Conservation (phyloP, 1,140 invertebrate genomes). For the Piezodorus guildinii region DNA sequence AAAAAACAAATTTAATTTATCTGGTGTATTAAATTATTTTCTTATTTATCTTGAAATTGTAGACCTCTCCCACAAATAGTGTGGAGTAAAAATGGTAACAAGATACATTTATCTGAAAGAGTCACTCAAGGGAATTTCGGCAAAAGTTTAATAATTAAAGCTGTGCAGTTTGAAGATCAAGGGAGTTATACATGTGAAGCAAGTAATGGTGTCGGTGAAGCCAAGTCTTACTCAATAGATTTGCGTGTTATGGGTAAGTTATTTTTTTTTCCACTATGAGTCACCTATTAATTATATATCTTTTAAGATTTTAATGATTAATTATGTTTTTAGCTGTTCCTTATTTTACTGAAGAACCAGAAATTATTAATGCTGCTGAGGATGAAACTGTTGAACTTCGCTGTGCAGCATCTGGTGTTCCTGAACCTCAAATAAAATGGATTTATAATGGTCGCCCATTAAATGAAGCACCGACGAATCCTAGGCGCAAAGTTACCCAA, state of each 20-base stretch:
- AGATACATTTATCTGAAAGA: slow-evolving; percentile 55
- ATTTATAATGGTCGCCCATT: slow-evolving; percentile 91
- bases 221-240: slow-evolving; percentile 72
- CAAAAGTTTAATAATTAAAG: slow-evolving; percentile 77
- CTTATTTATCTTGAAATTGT: slow-evolving; percentile 14
- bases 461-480: slow-evolving; percentile 58
- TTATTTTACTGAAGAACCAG: slow-evolving; percentile 85
- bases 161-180: slow-evolving; percentile 73
- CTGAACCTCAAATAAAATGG: slow-evolving; percentile 87
- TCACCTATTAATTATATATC: background rate
- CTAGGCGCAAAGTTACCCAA: slow-evolving; percentile 47
- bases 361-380: slow-evolving; percentile 78
- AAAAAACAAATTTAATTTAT: too few relatives aligned
- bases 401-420: slow-evolving; percentile 79
- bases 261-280: background rate
- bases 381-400: slow-evolving; percentile 77
- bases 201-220: slow-evolving; percentile 75
- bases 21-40: too few relatives aligned
- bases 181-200: slow-evolving; percentile 83
- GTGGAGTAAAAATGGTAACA: slow-evolving; percentile 69
- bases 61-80: slow-evolving; percentile 65
- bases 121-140: slow-evolving; percentile 80
- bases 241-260: slow-evolving; percentile 58
- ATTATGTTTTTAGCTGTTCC: slow-evolving; percentile 55
- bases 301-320: background rate